Base-by-base conservation (phyloP, 2,113 vertebrate genomes). In the Aegotheles bennettii region DNA sequence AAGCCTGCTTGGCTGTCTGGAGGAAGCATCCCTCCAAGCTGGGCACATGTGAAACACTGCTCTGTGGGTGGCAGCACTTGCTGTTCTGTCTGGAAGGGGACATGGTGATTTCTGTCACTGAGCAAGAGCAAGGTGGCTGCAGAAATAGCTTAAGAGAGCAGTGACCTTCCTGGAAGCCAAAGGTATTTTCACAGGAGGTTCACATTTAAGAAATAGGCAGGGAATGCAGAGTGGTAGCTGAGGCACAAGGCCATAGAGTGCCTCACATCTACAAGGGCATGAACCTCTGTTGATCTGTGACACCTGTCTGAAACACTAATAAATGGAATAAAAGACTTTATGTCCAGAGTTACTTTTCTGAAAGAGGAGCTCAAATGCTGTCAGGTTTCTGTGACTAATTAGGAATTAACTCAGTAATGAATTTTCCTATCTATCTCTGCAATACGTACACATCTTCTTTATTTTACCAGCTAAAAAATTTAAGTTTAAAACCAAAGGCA, bases 241-340 rank as follows among this genome's bases (percentile, higher is more conserved):
- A 29, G 38, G 21, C 48, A 76, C 19, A n/a, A 14, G 3, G 3
- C 25, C n/a, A 48, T 1, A 0, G 12, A 26, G 18, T 21, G 15
- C 28, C 12, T 61, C 14, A 5, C 16, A 16, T 60, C 31, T 73
- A 28, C 1, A 5, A 35, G 36, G 31, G 13, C 51, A 48, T 10
- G 17, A 80, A 38, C 6, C 12, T 4, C 35, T 25, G 13, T 7
- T 21, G 16, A 4, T 23, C 36, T 13, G 14, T n/a, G n/a, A n/a
- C 1, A 0, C 15, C 47, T 1, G 0, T 70, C 70, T 48, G 36
- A 87, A 81, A 31, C 48, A 26, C 13, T 1, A 0, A 25, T 68
- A 60, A 68, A 69, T 29, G 63, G 25, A 71, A 16, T 54, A 79
- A 63, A 77, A 76, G 59, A 36, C 11, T 64, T 86, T 36, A 38